Conservation (phyloP, 2,797 vertebrate species). For the Delichon dasypus region DNA sequence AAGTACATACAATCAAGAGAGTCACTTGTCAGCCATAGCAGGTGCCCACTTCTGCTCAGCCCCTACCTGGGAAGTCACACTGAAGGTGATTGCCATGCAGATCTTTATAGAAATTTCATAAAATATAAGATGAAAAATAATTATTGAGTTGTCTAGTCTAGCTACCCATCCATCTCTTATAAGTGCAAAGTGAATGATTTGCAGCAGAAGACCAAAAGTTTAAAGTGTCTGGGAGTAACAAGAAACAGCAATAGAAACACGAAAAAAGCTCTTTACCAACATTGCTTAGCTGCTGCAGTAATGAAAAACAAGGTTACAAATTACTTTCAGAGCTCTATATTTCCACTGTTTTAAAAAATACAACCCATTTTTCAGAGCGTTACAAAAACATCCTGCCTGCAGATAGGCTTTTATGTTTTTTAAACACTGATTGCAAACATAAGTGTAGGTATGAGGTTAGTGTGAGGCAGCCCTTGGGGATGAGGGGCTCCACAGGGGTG, state of each 20-base stretch:
- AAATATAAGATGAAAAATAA: neutral
- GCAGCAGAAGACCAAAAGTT: neutral
- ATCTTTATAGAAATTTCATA: neutral
- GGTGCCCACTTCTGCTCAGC: neutral
- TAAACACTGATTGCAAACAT: neutral
- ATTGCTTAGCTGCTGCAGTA: neutral
- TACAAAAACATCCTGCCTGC: neutral
- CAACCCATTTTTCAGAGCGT: neutral
- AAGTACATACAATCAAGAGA: neutral
- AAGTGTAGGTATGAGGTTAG: neutral
- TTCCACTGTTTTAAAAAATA: neutral
- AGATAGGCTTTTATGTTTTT: neutral
- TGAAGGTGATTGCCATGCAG: neutral
- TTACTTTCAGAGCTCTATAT: neutral
- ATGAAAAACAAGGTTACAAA: neutral
- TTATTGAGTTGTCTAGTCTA: neutral
- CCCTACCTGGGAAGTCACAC: neutral
- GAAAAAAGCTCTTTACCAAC: neutral
- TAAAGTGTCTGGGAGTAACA: neutral
- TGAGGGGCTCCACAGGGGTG: neutral
- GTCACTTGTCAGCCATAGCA: neutral
- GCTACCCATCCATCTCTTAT: neutral
- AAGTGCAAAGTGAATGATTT: neutral
- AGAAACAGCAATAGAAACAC: neutral
- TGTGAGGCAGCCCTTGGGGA: neutral